Percentiles rank a stretch among this genome's conserved stretches.
Evolutionary conservation across 2,888 invertebrate genomes (phyloP).

Genomic region (Axea sp.): DNA sequence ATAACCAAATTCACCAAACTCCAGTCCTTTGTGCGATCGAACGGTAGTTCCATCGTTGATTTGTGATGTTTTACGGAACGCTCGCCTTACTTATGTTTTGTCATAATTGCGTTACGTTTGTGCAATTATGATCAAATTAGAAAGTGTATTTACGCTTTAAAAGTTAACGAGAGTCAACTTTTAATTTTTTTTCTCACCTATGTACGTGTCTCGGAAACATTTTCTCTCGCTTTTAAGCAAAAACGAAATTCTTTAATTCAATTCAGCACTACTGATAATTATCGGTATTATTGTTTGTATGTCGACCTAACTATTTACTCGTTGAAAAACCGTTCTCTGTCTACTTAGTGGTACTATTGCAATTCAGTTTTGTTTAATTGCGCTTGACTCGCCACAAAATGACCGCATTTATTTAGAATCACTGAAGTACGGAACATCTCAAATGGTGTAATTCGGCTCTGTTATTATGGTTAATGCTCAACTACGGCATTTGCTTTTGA

Average conservation of each 20-base stretch:
- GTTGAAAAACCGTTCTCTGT: constrained; percentile 12
- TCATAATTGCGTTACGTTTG: not conserved
- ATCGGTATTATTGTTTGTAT: constrained; percentile 13
- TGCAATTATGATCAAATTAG: too few species aligned
- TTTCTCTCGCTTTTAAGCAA: too few species aligned
- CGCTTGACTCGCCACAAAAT: constrained; percentile 11
- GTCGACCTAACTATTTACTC: not conserved
- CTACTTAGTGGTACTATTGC: constrained; percentile 28
- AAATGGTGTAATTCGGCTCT: not conserved
- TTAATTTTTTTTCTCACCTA: too few species aligned
- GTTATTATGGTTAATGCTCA: constrained; percentile 3
- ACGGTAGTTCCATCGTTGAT: constrained; percentile 28
- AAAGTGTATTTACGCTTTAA: too few species aligned
- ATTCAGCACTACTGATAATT: not conserved
- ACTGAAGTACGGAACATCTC: not conserved
- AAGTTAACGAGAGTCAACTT: too few species aligned
- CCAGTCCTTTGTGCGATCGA: constrained; percentile 54
- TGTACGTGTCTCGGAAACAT: too few species aligned
- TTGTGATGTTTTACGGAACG: constrained; percentile 35
- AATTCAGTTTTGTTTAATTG: constrained; percentile 17
- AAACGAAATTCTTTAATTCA: too few species aligned
- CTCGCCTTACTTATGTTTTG: not conserved
- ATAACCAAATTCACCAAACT: constrained; percentile 68
- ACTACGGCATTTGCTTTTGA: too few species aligned
- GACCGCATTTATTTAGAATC: constrained; percentile 7